Evolutionary conservation across 2,888 invertebrate species (phyloP).

Genomic region (Lycocerus yunnanus): DNA sequence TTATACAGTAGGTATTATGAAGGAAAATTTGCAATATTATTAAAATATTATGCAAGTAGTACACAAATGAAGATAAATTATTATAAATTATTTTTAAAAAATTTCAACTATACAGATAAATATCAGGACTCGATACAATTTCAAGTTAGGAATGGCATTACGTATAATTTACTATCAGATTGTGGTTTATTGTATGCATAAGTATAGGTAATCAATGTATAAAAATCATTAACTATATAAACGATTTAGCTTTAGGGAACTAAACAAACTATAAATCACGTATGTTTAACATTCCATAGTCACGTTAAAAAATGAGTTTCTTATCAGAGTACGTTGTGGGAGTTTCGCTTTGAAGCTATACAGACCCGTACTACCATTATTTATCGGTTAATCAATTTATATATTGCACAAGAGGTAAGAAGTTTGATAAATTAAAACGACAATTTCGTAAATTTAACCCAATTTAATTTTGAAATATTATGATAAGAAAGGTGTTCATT

Average conservation of each 20-base stretch:
- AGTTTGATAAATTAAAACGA: neutral
- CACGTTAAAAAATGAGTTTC: conserved; percentile 27
- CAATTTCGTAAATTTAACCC: neutral
- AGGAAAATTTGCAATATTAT: neutral
- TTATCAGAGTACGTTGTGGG: conserved; percentile 28
- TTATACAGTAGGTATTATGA: too few relatives aligned
- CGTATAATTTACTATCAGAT: conserved; percentile 17
- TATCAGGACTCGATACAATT: conserved; percentile 7
- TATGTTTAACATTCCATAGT: conserved; percentile 34
- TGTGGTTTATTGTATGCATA: conserved; percentile 9
- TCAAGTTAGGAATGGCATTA: conserved; percentile 5
- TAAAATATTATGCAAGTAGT: neutral
- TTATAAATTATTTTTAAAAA: neutral
- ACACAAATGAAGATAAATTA: neutral
- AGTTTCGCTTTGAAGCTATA: conserved; percentile 21
- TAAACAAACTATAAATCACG: conserved; percentile 34
- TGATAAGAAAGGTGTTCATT: neutral
- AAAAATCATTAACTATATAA: conserved; percentile 31
- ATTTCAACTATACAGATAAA: conserved; percentile 2
- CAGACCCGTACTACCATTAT: conserved; percentile 13
- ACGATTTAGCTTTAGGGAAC: conserved; percentile 30
- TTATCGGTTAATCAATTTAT: neutral
- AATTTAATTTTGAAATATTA: neutral
- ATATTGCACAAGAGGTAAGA: neutral
- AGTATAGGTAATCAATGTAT: conserved; percentile 30